Evolutionary conservation across 1,140 invertebrate species (phyloP).

Genomic region (Ostrea denselamellosa): DNA sequence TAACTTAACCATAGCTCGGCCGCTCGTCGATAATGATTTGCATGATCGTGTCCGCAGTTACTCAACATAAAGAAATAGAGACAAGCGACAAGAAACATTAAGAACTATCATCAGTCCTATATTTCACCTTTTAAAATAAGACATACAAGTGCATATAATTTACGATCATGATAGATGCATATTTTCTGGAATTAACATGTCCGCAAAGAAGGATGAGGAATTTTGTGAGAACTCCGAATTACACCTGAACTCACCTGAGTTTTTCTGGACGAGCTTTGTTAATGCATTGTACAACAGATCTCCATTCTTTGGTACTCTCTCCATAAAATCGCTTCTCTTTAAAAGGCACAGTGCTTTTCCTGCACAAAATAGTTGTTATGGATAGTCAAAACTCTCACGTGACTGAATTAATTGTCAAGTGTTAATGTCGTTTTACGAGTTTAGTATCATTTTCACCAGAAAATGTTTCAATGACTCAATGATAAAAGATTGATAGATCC

Average conservation of each 20-base stretch:
- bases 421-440: neutral
- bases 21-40: no score
- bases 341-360: conserved; percentile 93
- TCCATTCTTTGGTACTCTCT: conserved; percentile 93
- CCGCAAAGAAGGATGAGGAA: no score
- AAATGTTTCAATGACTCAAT: neutral
- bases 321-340: conserved; percentile 92
- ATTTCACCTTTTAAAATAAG: no score
- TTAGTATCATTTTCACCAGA: neutral
- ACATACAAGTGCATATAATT: no score
- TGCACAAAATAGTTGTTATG: conserved; percentile 72
- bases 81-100: no score
- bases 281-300: conserved; percentile 96
- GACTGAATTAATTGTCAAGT: neutral
- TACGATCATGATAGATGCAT: no score
- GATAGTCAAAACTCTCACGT: neutral
- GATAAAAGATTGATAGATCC: neutral
- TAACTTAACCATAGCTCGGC: no score
- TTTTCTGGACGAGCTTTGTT: conserved; percentile 86
- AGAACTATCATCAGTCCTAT: no score
- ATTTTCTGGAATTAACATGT: no score
- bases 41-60: no score
- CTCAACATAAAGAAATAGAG: no score
- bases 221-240: no score
- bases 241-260: conserved; percentile 53